Evolutionary conservation across 1,140 invertebrate species (phyloP), one percentile per base, ranked within the genome.

Genomic region (Aphis gossypii): DNA sequence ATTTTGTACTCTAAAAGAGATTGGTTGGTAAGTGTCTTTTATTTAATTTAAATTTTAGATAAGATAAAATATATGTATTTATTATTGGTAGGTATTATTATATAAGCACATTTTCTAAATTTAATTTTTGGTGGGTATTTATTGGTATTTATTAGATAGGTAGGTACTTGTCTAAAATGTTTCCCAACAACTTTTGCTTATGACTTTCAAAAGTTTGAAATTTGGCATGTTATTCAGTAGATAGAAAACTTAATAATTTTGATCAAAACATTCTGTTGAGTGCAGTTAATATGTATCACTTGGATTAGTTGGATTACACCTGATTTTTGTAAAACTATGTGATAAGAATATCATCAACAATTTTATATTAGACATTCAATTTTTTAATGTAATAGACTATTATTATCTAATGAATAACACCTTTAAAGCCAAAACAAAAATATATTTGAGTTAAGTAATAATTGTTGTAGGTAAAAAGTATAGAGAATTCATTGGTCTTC

Each of bases 1-100:
- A 86, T 60, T 93, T 87, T 91, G 35, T 60, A 92, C 88, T 3
- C 84, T 94, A 14, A 92, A 92, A 87, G 91, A 56, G 23, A 88
- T 94, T 30, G 91, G 91, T 11, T 91, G 94, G 90, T 84, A 54
- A 92, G 86, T 94, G 54, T 82, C 9, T 21, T 41, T 25, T 76
- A n/a, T 18, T 35, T 76, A 76, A 76, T 5, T n/a, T 68, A 68
- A 30, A 68, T 14, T 68, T n/a, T 76, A 18, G n/a, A 76, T 20
- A 76, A n/a, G 4, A n/a, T n/a, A 20, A 18, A 76, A n/a, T 76
- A 1, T 68, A 68, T 68, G 5, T 68, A 68, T 68, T 68, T n/a
- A n/a, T 68, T 68, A 18, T 18, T 76, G 60, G 11, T 76, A 76
- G 20, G 18, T 54, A 54, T 21, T 23, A 76, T 76, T 23, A 76